Conservation (phyloP, 2,888 invertebrate genomes). For the Timema podura region DNA sequence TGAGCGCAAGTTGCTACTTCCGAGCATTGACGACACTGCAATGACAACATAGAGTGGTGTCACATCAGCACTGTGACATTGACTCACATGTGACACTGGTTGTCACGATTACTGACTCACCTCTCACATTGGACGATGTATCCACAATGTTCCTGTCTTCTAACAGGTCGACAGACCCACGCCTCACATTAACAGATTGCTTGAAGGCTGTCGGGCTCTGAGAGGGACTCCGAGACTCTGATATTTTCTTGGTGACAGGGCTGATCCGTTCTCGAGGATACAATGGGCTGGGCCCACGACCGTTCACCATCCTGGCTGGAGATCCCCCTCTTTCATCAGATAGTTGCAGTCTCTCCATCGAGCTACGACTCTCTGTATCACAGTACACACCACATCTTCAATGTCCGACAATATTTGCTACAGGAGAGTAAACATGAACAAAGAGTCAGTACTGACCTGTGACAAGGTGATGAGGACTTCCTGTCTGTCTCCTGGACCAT, state of each 20-base stretch:
- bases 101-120: constrained; percentile 33
- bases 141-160: constrained; percentile 31
- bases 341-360: constrained; percentile 21
- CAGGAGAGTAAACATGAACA: too few relatives aligned
- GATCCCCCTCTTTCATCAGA: constrained; percentile 26
- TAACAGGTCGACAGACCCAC: constrained; percentile 27
- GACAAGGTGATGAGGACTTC: too few relatives aligned
- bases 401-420: too few relatives aligned
- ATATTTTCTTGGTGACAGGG: constrained; percentile 11
- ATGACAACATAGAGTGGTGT: constrained; percentile 38
- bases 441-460: too few relatives aligned
- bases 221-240: constrained; percentile 19
- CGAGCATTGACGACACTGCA: constrained; percentile 57
- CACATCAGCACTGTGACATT: neutral
- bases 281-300: constrained; percentile 25
- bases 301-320: constrained; percentile 27
- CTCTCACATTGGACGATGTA: constrained; percentile 39
- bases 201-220: constrained; percentile 20
- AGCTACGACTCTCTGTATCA: constrained; percentile 1
- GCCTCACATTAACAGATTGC: constrained; percentile 2
- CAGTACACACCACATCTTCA: too few relatives aligned
- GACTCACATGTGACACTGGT: too few relatives aligned
- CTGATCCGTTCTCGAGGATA: constrained; percentile 13
- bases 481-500: too few relatives aligned
- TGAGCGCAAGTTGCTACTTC: constrained; percentile 49